Percentiles rank a stretch among this genome's conserved stretches.
Conservation (phyloP, 2,113 vertebrate species). For the Mus musculus region GRCm39 chr12:89885001-89885500, state of each 20-base stretch:
- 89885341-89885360: conserved; percentile 82
- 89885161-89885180: conserved; percentile 87
- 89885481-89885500: conserved; percentile 52
- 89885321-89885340: conserved; percentile 91
- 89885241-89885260: conserved; percentile 89
- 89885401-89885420: conserved; percentile 83
- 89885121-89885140: conserved; percentile 82
- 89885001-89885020: neutral
- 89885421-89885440: conserved; percentile 80
- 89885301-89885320: conserved; percentile 87
- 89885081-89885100: conserved; percentile 76
- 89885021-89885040: neutral
- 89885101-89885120: conserved; percentile 78
- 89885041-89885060: conserved; percentile 46
- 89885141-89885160: conserved; percentile 73
- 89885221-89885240: conserved; percentile 90
- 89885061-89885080: conserved; percentile 50
- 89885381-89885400: conserved; percentile 83
- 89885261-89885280: conserved; percentile 90
- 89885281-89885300: conserved; percentile 89
- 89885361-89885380: conserved; percentile 85
- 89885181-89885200: conserved; percentile 87
- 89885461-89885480: neutral
- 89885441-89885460: neutral
- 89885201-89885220: conserved; percentile 85